These are phyloP conservation scores for Amblyjoppa fuscipennis DNA, from an alignment of 2,888 invertebrate species.

Conservation along the genomic window DNA sequence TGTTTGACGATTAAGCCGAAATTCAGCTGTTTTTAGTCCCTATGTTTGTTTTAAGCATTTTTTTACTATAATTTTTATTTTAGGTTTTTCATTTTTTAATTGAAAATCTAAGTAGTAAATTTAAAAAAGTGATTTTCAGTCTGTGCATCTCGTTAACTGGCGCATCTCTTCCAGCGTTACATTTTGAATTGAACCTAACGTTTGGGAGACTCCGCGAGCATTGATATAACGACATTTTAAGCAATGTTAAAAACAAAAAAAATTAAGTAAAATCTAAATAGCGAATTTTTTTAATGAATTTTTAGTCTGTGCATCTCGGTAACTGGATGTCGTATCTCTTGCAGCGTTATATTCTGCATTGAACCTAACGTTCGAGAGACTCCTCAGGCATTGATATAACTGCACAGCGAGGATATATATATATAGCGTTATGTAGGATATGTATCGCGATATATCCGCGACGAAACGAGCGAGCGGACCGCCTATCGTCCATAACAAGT, in stretches of 20 bases:
- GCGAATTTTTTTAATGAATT: not conserved
- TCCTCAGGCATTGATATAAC: not conserved
- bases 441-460: slow-evolving; percentile 10
- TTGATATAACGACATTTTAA: not conserved
- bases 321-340: not conserved
- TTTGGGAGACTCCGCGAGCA: not conserved
- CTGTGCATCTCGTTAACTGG: not conserved
- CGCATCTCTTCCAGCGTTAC: not conserved
- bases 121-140: not conserved
- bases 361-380: not conserved
- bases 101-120: not conserved
- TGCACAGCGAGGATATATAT: slow-evolving; percentile 9
- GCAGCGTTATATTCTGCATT: not conserved
- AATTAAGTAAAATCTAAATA: not conserved
- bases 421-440: slow-evolving; percentile 6
- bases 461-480: slow-evolving; percentile 42
- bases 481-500: slow-evolving; percentile 76
- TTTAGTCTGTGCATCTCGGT: not conserved
- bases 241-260: too few relatives aligned
- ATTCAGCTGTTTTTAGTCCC: too few relatives aligned
- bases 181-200: not conserved
- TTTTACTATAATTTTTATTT: too few relatives aligned
- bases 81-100: too few relatives aligned
- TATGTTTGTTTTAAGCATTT: too few relatives aligned
- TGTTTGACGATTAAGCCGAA: too few relatives aligned